phyloP scores from a whole-genome alignment of 2,888 invertebrate species.

The Sphinx pinastri region DNA sequence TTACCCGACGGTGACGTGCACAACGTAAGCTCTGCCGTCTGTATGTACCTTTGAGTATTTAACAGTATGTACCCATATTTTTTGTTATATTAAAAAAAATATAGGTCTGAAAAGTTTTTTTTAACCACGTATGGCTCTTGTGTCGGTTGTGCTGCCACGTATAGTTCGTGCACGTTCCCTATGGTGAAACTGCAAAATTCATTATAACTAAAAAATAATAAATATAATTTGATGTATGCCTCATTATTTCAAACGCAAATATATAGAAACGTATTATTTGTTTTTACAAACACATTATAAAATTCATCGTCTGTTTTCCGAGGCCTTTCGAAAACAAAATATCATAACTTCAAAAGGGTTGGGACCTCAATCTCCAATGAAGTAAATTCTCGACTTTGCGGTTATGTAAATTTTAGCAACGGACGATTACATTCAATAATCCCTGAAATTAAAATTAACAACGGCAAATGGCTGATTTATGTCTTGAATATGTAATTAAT shows the following conservation, averaged over 20 bases:
- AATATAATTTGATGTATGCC: no score
- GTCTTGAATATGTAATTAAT: background rate
- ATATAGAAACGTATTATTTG: background rate
- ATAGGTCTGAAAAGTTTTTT: no score
- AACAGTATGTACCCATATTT: no score
- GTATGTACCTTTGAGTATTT: no score
- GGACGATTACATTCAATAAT: conserved; percentile 19
- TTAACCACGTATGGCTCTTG: no score
- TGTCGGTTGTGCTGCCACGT: no score
- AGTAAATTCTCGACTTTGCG: conserved; percentile 18
- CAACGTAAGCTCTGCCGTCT: no score
- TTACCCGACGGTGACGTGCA: no score
- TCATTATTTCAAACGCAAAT: background rate
- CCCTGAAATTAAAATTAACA: conserved; percentile 8
- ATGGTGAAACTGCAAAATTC: no score
- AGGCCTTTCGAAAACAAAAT: conserved; percentile 10
- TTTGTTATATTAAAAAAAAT: no score
- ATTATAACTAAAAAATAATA: no score
- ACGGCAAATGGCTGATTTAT: background rate
- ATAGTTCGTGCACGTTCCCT: no score
- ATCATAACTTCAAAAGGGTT: conserved; percentile 23
- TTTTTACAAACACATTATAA: conserved; percentile 7
- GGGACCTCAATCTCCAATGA: conserved; percentile 10
- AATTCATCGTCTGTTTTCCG: background rate
- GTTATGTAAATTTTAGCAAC: conserved; percentile 14